A percentile compares a stretch with the other conserved stretches of the same genome.
phyloP scores from a whole-genome alignment of 2,113 vertebrate genomes.

The Poeciliopsis retropinna region DNA sequence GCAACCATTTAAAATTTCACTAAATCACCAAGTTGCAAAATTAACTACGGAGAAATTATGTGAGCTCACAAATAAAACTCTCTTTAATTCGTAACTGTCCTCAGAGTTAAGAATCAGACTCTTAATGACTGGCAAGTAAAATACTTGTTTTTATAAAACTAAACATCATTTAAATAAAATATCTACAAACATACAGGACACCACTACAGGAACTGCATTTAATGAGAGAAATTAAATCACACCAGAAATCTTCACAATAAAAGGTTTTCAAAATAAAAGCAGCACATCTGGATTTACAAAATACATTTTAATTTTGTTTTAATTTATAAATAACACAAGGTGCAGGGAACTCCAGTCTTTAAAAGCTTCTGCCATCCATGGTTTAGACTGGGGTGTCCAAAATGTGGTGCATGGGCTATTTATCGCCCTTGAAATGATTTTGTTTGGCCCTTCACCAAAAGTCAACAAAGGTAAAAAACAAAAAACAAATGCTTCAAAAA shows the following conservation, averaged over 20 bases:
- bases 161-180: not conserved
- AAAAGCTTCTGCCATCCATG: no score
- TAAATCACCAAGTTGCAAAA: not conserved
- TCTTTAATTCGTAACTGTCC: no score
- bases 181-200: not conserved
- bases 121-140: not conserved
- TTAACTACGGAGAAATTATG: not conserved
- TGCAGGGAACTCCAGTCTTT: no score
- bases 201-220: not conserved
- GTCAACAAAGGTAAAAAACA: no score
- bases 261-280: not conserved
- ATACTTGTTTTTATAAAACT: not conserved
- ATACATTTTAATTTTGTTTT: no score
- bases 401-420: no score
- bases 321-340: no score
- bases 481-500: no score
- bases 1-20: not conserved
- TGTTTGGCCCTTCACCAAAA: no score
- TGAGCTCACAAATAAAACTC: not conserved
- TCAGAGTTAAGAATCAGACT: no score
- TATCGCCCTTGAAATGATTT: no score
- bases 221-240: not conserved
- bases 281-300: not conserved
- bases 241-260: not conserved
- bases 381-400: no score